Evolutionary conservation across 2,888 invertebrate species (phyloP), one percentile per base, ranked within the genome.

Genomic region (Leptopilina myrica): DNA sequence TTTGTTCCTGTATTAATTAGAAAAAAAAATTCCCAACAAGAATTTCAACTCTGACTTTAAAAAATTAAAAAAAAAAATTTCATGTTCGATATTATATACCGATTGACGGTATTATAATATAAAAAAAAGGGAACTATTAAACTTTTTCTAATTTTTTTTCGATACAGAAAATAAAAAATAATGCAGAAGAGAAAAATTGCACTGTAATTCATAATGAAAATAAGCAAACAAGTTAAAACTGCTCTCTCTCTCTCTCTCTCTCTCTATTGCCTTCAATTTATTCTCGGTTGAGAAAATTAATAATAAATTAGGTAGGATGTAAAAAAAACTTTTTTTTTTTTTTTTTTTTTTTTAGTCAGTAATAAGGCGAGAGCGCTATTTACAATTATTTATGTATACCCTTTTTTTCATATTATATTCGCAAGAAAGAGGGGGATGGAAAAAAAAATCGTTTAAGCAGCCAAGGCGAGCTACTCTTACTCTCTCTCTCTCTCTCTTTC

Each of bases 341-440:
- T n/a, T n/a, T 1, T 20, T 46, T 26, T 69, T 20, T 7, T 3
- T 7, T 14, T 8, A 33, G 4, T 11, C 49, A 49, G 49, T 46
- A 46, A 46, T 69, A 69, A 69, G 26, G 33, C 33, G 26, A 26
- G 53, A 26, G 53, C 69, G 53, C 49, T 69, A 46, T 26, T 49
- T 69, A 49, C 53, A 69, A 69, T 69, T 69, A 69, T 69, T 69
- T 69, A 49, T 53, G 26, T 49, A 69, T 49, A 26, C 11, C 20
- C 9, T 15, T 26, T 49, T 26, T 69, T 7, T 2, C 49, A 49
- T 49, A 49, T 49, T 49, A 49, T 49, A 49, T 49, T 49, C 49
- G 11, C 49, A 49, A 49, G 46, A 49, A 49, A 12, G 49, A 49
- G 49, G 49, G 49, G 4, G 6, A 5, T 14, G 11, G 12, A 6